Conservation (phyloP, 2,113 vertebrate species). For the Parotia lawesii region DNA sequence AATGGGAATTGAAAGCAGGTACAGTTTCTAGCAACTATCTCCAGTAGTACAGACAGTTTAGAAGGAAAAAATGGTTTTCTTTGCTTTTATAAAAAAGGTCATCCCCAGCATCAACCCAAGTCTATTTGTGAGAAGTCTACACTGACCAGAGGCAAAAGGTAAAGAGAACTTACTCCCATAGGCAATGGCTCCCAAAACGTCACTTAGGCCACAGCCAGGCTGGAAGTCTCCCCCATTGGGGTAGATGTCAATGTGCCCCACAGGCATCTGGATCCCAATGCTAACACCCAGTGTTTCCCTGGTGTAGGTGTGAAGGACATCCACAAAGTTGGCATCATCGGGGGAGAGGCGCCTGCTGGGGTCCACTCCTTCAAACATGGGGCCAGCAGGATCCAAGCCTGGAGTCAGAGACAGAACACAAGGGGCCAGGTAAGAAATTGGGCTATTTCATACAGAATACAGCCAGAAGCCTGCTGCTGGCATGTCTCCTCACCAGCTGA, state of each 20-base stretch:
- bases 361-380: conserved; percentile 89
- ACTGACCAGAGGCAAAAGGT: not conserved
- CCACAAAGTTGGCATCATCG: conserved; percentile 92
- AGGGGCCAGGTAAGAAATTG: not conserved
- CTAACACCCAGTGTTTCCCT: conserved; percentile 88
- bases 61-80: not conserved
- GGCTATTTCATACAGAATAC: not conserved
- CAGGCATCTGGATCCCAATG: conserved; percentile 93
- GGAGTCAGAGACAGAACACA: not conserved
- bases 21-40: not conserved
- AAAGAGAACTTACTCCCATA: conserved; percentile 82
- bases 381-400: conserved; percentile 96
- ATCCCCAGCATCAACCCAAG: not conserved
- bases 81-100: not conserved
- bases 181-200: conserved; percentile 80
- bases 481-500: not conserved
- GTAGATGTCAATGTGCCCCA: conserved; percentile 94
- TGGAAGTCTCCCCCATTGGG: conserved; percentile 93
- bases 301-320: conserved; percentile 93
- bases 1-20: not conserved
- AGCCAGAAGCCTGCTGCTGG: not conserved
- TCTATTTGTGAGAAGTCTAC: not conserved
- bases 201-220: conserved; percentile 85
- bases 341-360: conserved; percentile 85
- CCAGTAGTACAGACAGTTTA: not conserved